Evolutionary conservation across 37 sponge, comb jelly and placozoan species (phyloP), one percentile per base, ranked within the genome.

Genomic region (Agelas oroides): DNA sequence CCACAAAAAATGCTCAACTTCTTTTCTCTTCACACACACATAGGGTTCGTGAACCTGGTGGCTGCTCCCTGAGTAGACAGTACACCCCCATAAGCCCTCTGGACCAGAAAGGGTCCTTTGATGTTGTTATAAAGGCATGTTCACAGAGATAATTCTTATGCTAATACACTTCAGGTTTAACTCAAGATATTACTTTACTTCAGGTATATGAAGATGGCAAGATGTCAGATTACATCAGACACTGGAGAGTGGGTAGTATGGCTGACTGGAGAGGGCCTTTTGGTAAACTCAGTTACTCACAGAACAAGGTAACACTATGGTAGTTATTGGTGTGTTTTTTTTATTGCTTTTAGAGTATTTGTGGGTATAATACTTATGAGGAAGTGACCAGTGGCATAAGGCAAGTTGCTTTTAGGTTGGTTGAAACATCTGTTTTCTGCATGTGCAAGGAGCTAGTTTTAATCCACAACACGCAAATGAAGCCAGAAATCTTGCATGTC

Each of bases 21-120:
- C n/a, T n/a, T n/a, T n/a, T n/a, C n/a, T n/a, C n/a, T n/a, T n/a
- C n/a, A n/a, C n/a, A n/a, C n/a, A n/a, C n/a, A n/a, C n/a, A n/a
- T 39, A 89, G 91, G 27, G 67, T 85, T 19, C 21, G 31, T 38
- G 37, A 82, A 27, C 54, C 28, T 53, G 69, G 67, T 12, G 76
- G 82, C 30, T 21, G 20, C 0, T 61, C 65, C 28, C 36, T 91
- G 12, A 75, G 86, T 24, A 0, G 95, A 38, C 95, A 87, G 78
- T 94, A 87, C 54, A 91, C 95, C 15, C 95, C 95, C 25, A 65
- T 94, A 33, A 88, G 92, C 81, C 66, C 74, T n/a, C 89, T 80
- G 20, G 59, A 62, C 16, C 82, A 85, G 71, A 19, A 17, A 19
- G 89, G 77, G 0, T 86, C 65, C 14, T 90, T 94, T 64, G 75